Evolutionary conservation across 2,113 vertebrate species (phyloP), one percentile per base, ranked within the genome.

Genomic region (Syrrhaptes paradoxus): DNA sequence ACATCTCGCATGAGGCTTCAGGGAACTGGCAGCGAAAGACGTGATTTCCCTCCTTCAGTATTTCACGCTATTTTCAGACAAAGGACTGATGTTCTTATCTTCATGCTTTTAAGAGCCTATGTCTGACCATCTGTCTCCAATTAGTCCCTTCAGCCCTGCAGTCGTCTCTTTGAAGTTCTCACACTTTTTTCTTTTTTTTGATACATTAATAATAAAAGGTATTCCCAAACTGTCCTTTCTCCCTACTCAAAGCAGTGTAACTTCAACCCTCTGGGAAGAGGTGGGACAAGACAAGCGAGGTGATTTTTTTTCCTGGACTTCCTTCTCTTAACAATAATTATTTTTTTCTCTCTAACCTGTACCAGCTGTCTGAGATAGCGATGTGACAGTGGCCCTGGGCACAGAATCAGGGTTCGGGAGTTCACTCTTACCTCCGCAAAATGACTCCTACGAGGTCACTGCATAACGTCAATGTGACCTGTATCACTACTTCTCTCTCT

Each of bases 81-180:
- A 71, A 38, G 41, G 41, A 31, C 51, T 75, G 77, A 86, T 86
- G 59, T 87, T 95, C 65, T 92, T 66, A 85, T 95, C 75, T 95
- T 88, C 82, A 58, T 38, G 84, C 68, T 90, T 94, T 71, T 84
- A 71, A 90, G 48, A 81, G 36, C 22, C 16, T 46, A 3, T 70
- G 32, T 88, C 32, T 92, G 86, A 89, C 80, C 86, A 71, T 89
- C 90, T 93, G 80, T 78, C 61, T 90, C 52, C 59, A 90, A 51
- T 90, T 88, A 96, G 51, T 62, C 41, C 54, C 52, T 70, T 81
- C 65, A 90, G 68, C 72, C 65, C 51, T 54, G 9, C 59, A 89
- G 73, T 46, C 48, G 88, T 90, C 34, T 85, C 45, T 89, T 88
- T 85, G 78, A 77, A 93, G 54, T 54, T 73, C 43, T 88, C 29